Conservation (phyloP, 2,797 vertebrate species). For the Muraenolepis orangiensis region DNA sequence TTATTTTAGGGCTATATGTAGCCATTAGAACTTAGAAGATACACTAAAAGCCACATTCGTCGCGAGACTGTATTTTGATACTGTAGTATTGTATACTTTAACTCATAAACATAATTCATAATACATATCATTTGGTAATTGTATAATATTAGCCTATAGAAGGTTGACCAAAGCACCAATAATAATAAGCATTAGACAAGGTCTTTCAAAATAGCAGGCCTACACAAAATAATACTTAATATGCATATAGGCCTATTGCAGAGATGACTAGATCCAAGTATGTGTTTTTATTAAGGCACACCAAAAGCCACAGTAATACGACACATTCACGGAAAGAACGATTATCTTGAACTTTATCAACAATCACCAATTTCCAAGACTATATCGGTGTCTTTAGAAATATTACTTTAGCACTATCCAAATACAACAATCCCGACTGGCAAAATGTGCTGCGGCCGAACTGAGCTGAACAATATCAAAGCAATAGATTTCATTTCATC, state of each 20-base stretch:
- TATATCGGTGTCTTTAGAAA: not conserved
- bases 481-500: constrained; percentile 50
- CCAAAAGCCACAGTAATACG: not conserved
- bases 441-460: not conserved
- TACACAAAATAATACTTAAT: too few species aligned
- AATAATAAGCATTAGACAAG: too few species aligned
- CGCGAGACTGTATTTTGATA: too few species aligned
- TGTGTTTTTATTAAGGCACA: too few species aligned
- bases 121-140: too few species aligned
- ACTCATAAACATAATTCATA: not conserved
- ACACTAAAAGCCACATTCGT: not conserved
- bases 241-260: too few species aligned
- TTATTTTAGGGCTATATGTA: not conserved
- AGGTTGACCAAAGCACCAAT: too few species aligned
- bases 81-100: not conserved
- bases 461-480: constrained; percentile 26
- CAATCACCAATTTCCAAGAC: not conserved
- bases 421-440: not conserved
- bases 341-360: not conserved
- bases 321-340: not conserved
- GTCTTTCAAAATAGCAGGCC: too few species aligned
- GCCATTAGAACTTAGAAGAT: not conserved
- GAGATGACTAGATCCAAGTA: too few species aligned
- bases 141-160: too few species aligned
- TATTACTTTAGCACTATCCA: not conserved